Base-by-base conservation (phyloP, 2,888 invertebrate species). In the Lottia scabra region DNA sequence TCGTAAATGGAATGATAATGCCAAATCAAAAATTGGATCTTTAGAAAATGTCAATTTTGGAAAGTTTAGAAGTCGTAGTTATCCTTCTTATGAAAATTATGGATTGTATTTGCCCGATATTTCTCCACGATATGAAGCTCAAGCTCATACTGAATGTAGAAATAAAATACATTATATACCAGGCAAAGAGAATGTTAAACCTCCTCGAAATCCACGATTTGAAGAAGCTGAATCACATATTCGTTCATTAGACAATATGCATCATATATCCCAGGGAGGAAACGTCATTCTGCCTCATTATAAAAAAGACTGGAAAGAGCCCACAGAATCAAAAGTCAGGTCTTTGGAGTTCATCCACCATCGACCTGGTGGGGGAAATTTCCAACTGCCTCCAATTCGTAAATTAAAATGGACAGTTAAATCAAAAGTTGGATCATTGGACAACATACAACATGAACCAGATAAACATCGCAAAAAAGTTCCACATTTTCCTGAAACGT, bases 161-260 rank as follows among this genome's bases (percentile, higher is more conserved):
- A 70, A 78, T 13, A 75, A 65, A 65, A 72, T 78, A 10, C 81
- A 85, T 72, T 85, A 83, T 73, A 81, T 76, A 27, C 85, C 84
- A 19, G 79, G 80, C 12, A 79, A 79, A 0, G 78, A 73, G 10
- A 77, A 73, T 26, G 62, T 69, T 0, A 56, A 56, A 56, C 23
- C 13, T 10, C 23, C 56, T 0, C 56, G 19, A 23, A 56, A 56
- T 56, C 19, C 56, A 12, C 56, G 56, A 23, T 13, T 23, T 13
- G 19, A 56, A 56, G 94, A 94, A 81, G 94, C 94, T 0, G 93
- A 94, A 71, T 94, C 97, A 4, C 95, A 94, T 90, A 95, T 98
- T 87, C 95, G 96, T 69, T 96, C 97, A 68, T 95, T 96, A 90
- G 97, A 97, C 87, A 96, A 98, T 74, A 83, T 85, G 5, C 93